Evolutionary conservation across 2,888 invertebrate species (phyloP).

Genomic region (Drosophila anomalipes): DNA sequence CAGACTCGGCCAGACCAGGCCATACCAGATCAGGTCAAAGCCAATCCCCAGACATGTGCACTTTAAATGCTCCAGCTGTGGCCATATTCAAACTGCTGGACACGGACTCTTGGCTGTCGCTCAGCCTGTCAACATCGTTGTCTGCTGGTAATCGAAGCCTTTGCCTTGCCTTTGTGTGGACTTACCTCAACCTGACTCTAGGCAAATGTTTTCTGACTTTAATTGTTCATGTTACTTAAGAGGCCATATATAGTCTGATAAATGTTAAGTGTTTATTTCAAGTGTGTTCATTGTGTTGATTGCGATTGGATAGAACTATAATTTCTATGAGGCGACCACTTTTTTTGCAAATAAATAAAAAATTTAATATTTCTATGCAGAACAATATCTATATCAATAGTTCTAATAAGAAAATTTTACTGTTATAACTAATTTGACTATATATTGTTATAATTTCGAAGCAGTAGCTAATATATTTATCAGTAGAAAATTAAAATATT

Average conservation of each 20-base stretch:
- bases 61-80: conserved; percentile 21
- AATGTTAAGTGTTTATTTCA: conserved; percentile 23
- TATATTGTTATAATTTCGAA: neutral
- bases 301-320: neutral
- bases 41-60: conserved; percentile 26
- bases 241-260: conserved; percentile 29
- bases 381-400: neutral
- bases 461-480: neutral
- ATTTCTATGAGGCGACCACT: neutral
- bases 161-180: conserved; percentile 26
- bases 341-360: neutral
- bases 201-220: conserved; percentile 41
- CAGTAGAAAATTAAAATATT: neutral
- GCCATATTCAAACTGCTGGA: neutral
- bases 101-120: conserved; percentile 28
- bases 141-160: conserved; percentile 52
- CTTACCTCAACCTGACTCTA: conserved; percentile 4
- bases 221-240: conserved; percentile 42
- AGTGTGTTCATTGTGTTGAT: neutral
- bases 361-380: neutral
- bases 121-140: conserved; percentile 45
- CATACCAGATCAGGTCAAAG: conserved; percentile 12
- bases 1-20: conserved; percentile 5
- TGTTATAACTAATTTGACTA: neutral
- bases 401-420: neutral